Evolutionary conservation across 2,888 invertebrate species (phyloP).

Genomic region (Tupiocoris notatus): DNA sequence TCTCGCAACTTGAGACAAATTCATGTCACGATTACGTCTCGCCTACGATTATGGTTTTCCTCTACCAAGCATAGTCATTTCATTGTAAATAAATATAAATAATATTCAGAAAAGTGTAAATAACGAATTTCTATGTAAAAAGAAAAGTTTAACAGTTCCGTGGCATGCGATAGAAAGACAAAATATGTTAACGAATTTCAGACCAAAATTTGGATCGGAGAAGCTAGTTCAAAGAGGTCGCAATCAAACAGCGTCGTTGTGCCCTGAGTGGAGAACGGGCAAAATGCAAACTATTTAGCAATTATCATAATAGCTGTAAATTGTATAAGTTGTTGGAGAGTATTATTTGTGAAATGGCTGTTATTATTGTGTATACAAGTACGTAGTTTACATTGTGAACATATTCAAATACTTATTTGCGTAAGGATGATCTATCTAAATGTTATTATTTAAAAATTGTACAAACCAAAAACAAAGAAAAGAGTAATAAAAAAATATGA

Average conservation of each 20-base stretch:
- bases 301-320: too few relatives aligned
- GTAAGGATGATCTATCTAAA: conserved; percentile 6
- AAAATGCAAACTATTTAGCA: too few relatives aligned
- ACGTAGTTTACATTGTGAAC: background rate
- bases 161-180: background rate
- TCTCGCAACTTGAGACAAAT: too few relatives aligned
- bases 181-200: background rate
- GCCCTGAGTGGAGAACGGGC: too few relatives aligned
- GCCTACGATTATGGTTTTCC: too few relatives aligned
- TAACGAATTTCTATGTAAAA: background rate
- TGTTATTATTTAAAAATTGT: too few relatives aligned
- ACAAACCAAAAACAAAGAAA: too few relatives aligned
- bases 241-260: too few relatives aligned
- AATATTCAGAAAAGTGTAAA: background rate
- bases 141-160: background rate
- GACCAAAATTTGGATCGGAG: background rate
- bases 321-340: background rate
- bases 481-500: too few relatives aligned
- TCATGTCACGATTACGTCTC: too few relatives aligned
- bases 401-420: conserved; percentile 3
- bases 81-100: background rate
- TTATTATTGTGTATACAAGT: conserved; percentile 39
- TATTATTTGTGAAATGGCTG: conserved; percentile 39
- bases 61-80: background rate
- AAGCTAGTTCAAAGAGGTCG: too few relatives aligned